phyloP scores from a whole-genome alignment of 2,797 vertebrate genomes.

The Margarornis squamiger region DNA sequence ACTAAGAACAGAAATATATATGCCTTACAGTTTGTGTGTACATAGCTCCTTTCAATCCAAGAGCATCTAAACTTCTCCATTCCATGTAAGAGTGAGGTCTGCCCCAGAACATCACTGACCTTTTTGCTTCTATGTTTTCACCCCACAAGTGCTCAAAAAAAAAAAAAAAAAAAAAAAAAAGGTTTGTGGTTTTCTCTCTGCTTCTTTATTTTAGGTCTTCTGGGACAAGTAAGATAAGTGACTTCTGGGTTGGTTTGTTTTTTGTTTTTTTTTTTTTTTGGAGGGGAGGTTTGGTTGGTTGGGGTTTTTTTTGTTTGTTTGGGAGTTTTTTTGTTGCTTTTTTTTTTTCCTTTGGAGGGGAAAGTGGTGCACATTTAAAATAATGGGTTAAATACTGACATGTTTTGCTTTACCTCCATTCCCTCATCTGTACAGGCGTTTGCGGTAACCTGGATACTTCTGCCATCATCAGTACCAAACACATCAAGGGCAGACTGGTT shows the following conservation, averaged over 20 bases:
- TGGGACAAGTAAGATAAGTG: neutral
- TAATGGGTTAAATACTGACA: neutral
- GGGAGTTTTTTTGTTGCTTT: neutral
- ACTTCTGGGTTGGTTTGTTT: neutral
- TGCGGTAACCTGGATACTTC: neutral
- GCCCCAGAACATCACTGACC: neutral
- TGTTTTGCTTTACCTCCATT: neutral
- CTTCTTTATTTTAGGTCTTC: neutral
- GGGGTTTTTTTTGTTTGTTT: neutral
- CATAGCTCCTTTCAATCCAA: neutral
- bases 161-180: too few relatives aligned
- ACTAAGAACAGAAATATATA: neutral
- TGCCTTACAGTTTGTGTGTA: neutral
- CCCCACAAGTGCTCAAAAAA: neutral
- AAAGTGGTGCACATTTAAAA: neutral
- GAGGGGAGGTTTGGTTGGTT: too few relatives aligned
- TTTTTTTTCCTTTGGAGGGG: neutral
- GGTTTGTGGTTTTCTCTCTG: neutral
- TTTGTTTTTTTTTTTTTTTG: neutral
- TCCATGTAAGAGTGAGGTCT: neutral
- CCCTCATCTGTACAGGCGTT: neutral
- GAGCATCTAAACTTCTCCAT: neutral
- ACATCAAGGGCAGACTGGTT: neutral
- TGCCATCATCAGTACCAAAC: neutral
- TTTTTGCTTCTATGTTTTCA: neutral